phyloP scores from a whole-genome alignment of 2,888 invertebrate genomes.

The Drosophila macrospina region DNA sequence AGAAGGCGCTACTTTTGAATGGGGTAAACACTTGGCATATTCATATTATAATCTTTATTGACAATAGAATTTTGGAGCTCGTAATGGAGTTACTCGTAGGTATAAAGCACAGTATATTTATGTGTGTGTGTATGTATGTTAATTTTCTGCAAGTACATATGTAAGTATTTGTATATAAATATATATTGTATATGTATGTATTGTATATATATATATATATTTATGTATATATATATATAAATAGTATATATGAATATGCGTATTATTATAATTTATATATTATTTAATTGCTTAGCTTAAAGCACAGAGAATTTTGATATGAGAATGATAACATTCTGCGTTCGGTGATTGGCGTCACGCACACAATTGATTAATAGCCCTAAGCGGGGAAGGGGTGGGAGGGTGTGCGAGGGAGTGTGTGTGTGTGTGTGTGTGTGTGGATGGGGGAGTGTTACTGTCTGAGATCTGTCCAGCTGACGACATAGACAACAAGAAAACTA shows the following conservation, averaged over 20 bases:
- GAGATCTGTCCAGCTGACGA: slow-evolving; percentile 20
- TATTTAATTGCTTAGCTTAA: slow-evolving; percentile 77
- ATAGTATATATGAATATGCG: slow-evolving; percentile 34
- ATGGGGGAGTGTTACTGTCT: too few relatives aligned
- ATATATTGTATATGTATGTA: slow-evolving; percentile 50
- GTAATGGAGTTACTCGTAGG: slow-evolving; percentile 58
- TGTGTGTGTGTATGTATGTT: slow-evolving; percentile 43
- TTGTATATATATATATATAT: slow-evolving; percentile 42
- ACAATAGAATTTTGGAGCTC: slow-evolving; percentile 76
- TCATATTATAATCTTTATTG: slow-evolving; percentile 65
- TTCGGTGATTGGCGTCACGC: slow-evolving; percentile 60
- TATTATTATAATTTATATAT: slow-evolving; percentile 36
- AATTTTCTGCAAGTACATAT: slow-evolving; percentile 39
- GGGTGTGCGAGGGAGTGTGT: too few relatives aligned
- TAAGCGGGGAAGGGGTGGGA: background rate
- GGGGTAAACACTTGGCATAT: background rate
- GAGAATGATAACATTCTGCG: slow-evolving; percentile 67
- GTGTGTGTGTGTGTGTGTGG: too few relatives aligned
- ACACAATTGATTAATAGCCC: slow-evolving; percentile 14
- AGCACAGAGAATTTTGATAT: slow-evolving; percentile 80
- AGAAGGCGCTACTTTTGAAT: background rate
- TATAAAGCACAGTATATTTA: slow-evolving; percentile 73
- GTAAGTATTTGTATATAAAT: slow-evolving; percentile 59
- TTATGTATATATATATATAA: slow-evolving; percentile 34
- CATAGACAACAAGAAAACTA: slow-evolving; percentile 8